These are phyloP conservation scores for Nezara viridula DNA, from an alignment of 2,888 invertebrate species.

Conservation along the genomic window DNA sequence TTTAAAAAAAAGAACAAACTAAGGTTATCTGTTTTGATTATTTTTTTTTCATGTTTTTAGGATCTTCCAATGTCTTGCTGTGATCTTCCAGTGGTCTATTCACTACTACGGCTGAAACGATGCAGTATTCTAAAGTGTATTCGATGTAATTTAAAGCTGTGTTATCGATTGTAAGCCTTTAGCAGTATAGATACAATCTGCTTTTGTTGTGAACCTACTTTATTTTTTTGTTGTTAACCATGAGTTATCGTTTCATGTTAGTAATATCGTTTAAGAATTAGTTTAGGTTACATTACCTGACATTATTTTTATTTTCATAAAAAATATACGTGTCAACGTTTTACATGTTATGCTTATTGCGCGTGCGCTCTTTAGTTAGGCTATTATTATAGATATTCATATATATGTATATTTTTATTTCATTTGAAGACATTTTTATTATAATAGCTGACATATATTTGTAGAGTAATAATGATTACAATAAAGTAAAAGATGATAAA, in stretches of 20 bases:
- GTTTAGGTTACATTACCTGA: background rate
- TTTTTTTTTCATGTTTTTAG: background rate
- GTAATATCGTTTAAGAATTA: background rate
- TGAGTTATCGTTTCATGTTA: background rate
- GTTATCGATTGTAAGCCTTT: background rate
- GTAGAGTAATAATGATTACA: background rate
- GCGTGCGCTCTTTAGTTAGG: background rate
- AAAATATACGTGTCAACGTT: background rate
- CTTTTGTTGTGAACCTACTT: background rate
- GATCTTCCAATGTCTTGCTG: background rate
- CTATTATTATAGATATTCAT: background rate
- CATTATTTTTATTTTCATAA: background rate
- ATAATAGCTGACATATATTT: background rate
- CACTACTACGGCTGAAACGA: slow-evolving; percentile 2
- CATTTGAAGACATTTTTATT: background rate
- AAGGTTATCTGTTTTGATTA: background rate
- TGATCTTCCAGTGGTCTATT: background rate
- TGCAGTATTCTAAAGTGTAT: slow-evolving; percentile 19
- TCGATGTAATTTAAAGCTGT: background rate
- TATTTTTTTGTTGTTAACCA: slow-evolving; percentile 35
- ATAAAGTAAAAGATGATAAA: background rate
- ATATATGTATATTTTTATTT: background rate
- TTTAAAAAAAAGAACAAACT: no score
- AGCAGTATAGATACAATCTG: background rate
- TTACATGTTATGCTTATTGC: background rate